These are phyloP conservation scores for Eupithecia subfuscata DNA, from an alignment of 2,888 invertebrate genomes.

Conservation along the genomic window DNA sequence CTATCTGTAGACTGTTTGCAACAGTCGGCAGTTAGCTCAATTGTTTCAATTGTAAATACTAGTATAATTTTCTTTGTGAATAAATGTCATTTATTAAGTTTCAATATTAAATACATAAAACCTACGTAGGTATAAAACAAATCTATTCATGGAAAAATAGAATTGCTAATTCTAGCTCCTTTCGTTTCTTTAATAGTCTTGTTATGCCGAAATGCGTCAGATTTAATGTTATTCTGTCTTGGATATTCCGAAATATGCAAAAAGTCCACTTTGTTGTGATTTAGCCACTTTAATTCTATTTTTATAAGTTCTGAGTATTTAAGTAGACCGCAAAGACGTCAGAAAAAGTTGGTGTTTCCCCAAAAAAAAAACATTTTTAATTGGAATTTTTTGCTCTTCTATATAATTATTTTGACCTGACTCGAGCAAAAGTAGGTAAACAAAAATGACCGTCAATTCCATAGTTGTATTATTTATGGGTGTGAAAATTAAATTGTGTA, in stretches of 20 bases:
- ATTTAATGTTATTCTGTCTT: not conserved
- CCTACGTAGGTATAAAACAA: not conserved
- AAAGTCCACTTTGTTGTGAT: not conserved
- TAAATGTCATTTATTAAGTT: not conserved
- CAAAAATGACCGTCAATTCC: not conserved
- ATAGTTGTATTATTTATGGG: not conserved
- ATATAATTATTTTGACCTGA: not conserved
- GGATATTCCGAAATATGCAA: not conserved
- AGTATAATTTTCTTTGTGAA: no score
- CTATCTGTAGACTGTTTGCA: no score
- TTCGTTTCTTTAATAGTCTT: slow-evolving; percentile 1
- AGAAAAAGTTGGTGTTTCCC: slow-evolving; percentile 1
- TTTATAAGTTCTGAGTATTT: not conserved
- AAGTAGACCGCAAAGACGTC: not conserved
- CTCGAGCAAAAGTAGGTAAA: not conserved
- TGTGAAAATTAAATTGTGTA: not conserved
- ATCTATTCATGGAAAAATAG: not conserved
- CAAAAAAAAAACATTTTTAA: not conserved
- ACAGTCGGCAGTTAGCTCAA: no score
- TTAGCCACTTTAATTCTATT: not conserved
- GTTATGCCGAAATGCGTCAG: not conserved
- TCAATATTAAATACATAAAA: not conserved
- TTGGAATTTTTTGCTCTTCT: not conserved
- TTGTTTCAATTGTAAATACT: no score
- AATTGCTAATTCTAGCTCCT: not conserved